Evolutionary conservation across 2,888 invertebrate species (phyloP).

Genomic region (Macrophya annulata): DNA sequence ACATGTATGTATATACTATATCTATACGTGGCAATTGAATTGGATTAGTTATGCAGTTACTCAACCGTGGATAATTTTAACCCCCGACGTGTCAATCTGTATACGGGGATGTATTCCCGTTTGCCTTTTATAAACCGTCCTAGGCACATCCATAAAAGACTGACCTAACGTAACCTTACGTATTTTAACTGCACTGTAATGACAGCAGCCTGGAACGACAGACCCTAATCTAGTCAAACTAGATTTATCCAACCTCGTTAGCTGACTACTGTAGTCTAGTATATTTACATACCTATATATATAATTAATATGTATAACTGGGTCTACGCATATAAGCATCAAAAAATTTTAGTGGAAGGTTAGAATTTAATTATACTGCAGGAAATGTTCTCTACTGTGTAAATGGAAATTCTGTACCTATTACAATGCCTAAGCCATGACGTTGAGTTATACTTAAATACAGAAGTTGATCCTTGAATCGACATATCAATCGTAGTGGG

Average conservation of each 20-base stretch:
- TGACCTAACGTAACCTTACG: slow-evolving; percentile 49
- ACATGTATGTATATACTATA: not conserved
- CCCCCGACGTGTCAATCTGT: slow-evolving; percentile 66
- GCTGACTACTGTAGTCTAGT: not conserved
- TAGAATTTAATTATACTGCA: not conserved
- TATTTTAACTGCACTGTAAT: slow-evolving; percentile 51
- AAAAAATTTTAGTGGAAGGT: not conserved
- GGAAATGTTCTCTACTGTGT: not conserved
- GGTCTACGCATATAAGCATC: not conserved
- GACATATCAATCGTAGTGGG: not conserved
- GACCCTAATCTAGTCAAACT: slow-evolving; percentile 32
- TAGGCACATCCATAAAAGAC: slow-evolving; percentile 45
- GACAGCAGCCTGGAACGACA: slow-evolving; percentile 37
- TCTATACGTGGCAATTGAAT: slow-evolving; percentile 71
- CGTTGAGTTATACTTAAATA: not conserved
- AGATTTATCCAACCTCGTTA: slow-evolving; percentile 35
- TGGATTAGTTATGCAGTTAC: slow-evolving; percentile 74
- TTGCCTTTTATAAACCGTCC: slow-evolving; percentile 44
- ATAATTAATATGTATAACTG: not conserved
- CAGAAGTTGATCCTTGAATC: not conserved
- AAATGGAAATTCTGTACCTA: not conserved
- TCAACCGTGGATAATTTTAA: slow-evolving; percentile 72
- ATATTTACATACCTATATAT: not conserved
- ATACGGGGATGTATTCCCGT: slow-evolving; percentile 38
- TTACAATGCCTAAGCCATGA: not conserved